Evolutionary conservation across 2,888 invertebrate genomes (phyloP).

Genomic region (Mythimna pallens): DNA sequence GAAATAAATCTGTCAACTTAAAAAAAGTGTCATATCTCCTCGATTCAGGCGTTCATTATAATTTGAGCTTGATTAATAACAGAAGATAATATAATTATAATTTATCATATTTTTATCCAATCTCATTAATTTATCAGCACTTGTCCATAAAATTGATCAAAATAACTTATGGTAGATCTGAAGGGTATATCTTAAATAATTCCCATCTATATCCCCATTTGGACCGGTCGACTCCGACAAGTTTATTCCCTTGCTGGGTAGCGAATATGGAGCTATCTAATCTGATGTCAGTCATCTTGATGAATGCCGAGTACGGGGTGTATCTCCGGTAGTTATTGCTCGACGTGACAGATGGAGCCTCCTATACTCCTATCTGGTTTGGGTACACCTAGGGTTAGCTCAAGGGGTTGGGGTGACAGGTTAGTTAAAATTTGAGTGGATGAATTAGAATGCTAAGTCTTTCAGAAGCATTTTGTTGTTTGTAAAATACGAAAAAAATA

Average conservation of each 20-base stretch:
- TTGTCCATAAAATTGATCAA: not conserved
- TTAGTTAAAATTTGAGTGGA: not conserved
- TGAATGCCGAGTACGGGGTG: slow-evolving; percentile 53
- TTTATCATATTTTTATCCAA: not conserved
- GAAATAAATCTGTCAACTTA: not conserved
- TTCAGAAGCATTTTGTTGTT: too few relatives aligned
- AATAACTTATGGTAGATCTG: not conserved
- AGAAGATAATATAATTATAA: not conserved
- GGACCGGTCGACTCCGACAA: slow-evolving; percentile 33
- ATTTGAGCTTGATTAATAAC: not conserved
- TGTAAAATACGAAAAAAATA: too few relatives aligned
- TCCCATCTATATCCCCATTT: slow-evolving; percentile 30
- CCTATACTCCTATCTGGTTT: slow-evolving; percentile 29
- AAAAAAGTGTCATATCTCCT: not conserved
- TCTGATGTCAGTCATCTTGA: slow-evolving; percentile 59
- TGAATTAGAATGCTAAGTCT: not conserved
- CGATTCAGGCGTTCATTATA: not conserved
- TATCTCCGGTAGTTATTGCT: slow-evolving; percentile 58
- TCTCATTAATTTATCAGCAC: not conserved
- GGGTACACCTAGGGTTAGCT: slow-evolving; percentile 33
- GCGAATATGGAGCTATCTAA: slow-evolving; percentile 57
- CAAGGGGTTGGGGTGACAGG: slow-evolving; percentile 13
- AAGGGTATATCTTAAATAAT: slow-evolving; percentile 21
- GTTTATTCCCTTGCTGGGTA: slow-evolving; percentile 52
- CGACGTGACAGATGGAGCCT: slow-evolving; percentile 55